Percentiles rank a stretch among this genome's conserved stretches.
These are phyloP conservation scores for Chymomyza fuscimana DNA, from an alignment of 2,888 invertebrate genomes.

Conservation along the genomic window DNA sequence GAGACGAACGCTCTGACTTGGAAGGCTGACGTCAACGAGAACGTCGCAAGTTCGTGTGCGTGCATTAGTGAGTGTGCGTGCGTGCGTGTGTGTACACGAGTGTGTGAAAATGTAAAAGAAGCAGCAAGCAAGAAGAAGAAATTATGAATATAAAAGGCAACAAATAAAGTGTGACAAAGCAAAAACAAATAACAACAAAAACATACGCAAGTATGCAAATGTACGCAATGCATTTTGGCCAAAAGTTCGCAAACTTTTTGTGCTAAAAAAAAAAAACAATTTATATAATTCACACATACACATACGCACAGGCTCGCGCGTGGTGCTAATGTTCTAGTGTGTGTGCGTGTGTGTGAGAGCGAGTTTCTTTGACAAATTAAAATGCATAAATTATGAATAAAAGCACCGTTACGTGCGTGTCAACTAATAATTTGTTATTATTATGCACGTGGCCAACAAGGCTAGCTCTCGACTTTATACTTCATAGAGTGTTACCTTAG, in stretches of 20 bases:
- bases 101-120: no score
- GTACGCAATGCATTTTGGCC: neutral
- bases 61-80: neutral
- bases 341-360: constrained; percentile 18
- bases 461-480: constrained; percentile 9
- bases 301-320: constrained; percentile 1
- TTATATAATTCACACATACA: constrained; percentile 4
- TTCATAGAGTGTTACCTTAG: neutral
- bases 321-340: neutral
- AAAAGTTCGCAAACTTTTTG: neutral
- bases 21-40: constrained; percentile 50
- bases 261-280: neutral
- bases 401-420: constrained; percentile 76
- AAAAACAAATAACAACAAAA: constrained; percentile 3
- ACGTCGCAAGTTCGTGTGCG: constrained; percentile 21
- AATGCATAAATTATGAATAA: constrained; percentile 76
- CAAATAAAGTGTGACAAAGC: constrained; percentile 5
- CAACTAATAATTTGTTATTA: constrained; percentile 76
- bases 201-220: neutral
- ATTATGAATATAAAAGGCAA: neutral
- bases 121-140: neutral
- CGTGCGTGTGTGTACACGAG: no score
- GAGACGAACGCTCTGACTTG: constrained; percentile 22
- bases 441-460: constrained; percentile 61
- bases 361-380: constrained; percentile 67